Evolutionary conservation across 2,797 vertebrate genomes (phyloP).

Genomic region (Gambelia wislizenii): DNA sequence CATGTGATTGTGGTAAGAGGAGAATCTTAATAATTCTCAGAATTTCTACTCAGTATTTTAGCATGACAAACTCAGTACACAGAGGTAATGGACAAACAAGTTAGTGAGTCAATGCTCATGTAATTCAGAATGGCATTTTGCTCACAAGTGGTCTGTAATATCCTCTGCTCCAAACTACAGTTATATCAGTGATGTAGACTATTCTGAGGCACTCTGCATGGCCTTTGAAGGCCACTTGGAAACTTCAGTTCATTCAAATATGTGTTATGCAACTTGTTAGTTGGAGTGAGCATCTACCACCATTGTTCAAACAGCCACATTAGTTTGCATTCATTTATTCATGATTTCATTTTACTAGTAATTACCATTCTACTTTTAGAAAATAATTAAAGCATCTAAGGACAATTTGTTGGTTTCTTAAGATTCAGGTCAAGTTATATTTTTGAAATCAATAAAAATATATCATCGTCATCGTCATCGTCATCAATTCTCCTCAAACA

Average conservation of each 20-base stretch:
- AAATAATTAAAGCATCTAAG: background rate
- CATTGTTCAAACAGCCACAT: background rate
- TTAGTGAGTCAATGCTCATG: background rate
- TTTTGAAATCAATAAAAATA: too few relatives aligned
- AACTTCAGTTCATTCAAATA: background rate
- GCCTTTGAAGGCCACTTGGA: background rate
- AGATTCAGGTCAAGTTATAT: too few relatives aligned
- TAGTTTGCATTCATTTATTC: background rate
- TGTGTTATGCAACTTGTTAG: too few relatives aligned
- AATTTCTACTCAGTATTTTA: background rate
- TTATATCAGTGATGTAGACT: background rate
- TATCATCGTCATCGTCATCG: too few relatives aligned
- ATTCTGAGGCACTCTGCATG: background rate
- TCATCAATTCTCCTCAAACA: too few relatives aligned
- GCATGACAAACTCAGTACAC: background rate
- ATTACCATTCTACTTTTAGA: background rate
- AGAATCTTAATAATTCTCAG: conserved; percentile 25
- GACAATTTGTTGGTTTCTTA: background rate
- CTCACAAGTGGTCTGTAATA: background rate
- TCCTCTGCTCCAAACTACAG: background rate
- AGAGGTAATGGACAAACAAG: background rate
- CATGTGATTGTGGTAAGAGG: background rate
- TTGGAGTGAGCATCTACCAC: background rate
- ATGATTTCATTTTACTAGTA: background rate
- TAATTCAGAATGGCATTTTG: background rate